Conservation (phyloP, 2,113 vertebrate genomes). For the Scopus umbretta region DNA sequence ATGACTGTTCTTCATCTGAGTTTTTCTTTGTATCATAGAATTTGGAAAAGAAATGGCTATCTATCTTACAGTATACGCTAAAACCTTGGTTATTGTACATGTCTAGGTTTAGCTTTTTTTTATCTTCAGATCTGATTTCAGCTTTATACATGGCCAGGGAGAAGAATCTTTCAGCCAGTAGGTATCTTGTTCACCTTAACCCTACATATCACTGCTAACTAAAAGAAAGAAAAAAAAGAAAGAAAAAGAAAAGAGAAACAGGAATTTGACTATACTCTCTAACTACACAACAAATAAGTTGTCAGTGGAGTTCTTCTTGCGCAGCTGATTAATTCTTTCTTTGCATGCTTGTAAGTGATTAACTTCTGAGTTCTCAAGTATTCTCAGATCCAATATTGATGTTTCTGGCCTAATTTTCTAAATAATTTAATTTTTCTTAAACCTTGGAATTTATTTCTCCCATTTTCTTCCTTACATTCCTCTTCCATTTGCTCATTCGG, state of each 20-base stretch:
- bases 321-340: neutral
- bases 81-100: neutral
- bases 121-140: neutral
- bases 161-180: neutral
- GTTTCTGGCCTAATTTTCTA: neutral
- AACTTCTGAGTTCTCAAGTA: neutral
- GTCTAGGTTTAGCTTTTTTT: neutral
- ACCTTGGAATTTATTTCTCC: neutral
- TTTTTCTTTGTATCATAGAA: neutral
- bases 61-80: neutral
- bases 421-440: neutral
- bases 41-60: neutral
- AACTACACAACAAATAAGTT: neutral
- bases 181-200: neutral
- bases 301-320: neutral
- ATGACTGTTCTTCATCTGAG: neutral
- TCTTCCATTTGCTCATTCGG: neutral
- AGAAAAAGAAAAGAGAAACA: neutral
- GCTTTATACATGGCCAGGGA: neutral
- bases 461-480: neutral
- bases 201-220: neutral
- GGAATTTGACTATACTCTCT: neutral
- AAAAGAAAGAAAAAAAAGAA: too few relatives aligned
- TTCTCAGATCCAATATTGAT: neutral
- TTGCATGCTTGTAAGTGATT: neutral